Percentiles rank a stretch among this genome's conserved stretches.
Evolutionary conservation across 92 coral and sea anemone species (phyloP).

Genomic region (Porites evermanni): DNA sequence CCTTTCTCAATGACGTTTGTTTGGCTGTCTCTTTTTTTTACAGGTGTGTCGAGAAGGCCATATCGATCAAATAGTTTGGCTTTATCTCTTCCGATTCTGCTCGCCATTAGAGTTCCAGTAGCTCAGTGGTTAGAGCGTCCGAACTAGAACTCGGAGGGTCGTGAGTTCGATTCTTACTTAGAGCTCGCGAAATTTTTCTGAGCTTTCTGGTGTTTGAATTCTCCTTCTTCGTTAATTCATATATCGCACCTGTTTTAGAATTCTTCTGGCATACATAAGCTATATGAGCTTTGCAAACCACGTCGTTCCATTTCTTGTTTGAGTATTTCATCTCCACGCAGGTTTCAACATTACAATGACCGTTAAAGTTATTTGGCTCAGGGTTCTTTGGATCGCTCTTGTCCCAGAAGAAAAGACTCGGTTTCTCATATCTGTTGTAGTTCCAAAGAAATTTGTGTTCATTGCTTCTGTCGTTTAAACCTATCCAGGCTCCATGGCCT

Average conservation of each 20-base stretch:
- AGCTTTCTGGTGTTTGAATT: too few relatives aligned
- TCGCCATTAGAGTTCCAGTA: too few relatives aligned
- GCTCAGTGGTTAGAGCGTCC: too few relatives aligned
- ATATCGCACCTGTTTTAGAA: conserved; percentile 49
- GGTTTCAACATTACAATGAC: conserved; percentile 87
- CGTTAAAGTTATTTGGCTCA: conserved; percentile 86
- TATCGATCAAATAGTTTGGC: too few relatives aligned
- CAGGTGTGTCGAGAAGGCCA: too few relatives aligned
- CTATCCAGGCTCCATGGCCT: conserved; percentile 95
- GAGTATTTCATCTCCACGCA: conserved; percentile 89
- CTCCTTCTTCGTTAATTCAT: too few relatives aligned
- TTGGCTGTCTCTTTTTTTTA: too few relatives aligned
- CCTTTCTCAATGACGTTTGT: too few relatives aligned
- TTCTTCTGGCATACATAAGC: conserved; percentile 75
- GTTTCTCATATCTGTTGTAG: conserved; percentile 68
- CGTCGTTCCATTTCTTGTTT: conserved; percentile 93
- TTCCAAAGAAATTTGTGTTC: conserved; percentile 90
- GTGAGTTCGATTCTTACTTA: too few relatives aligned
- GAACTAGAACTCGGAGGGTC: too few relatives aligned
- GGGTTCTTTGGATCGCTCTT: conserved; percentile 64
- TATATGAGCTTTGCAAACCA: conserved; percentile 87
- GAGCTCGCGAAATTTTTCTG: too few relatives aligned
- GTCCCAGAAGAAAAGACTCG: conserved; percentile 85
- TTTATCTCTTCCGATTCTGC: too few relatives aligned
- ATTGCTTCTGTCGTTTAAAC: conserved; percentile 86